phyloP scores from a whole-genome alignment of 2,797 vertebrate species.

The Tokudaia muenninki region DNA sequence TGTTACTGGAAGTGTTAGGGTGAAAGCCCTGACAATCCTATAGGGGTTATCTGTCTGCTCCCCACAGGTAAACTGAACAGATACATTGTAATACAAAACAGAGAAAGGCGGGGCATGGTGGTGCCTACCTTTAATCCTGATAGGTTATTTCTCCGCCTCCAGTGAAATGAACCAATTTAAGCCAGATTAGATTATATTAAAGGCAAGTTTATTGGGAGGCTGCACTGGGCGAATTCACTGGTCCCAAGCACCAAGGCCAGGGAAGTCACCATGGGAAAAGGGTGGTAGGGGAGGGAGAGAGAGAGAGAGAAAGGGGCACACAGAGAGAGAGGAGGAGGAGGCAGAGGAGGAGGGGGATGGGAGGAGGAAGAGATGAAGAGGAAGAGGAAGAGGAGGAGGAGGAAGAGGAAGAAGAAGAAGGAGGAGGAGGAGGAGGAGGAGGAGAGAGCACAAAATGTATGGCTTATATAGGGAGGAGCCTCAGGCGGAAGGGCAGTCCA shows the following conservation, averaged over 20 bases:
- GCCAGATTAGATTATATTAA: background rate
- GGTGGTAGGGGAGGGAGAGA: background rate
- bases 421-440: rapidly evolving
- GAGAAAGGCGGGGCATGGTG: background rate
- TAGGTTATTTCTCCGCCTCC: background rate
- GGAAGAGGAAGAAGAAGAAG: too few relatives aligned
- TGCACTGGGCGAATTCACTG: background rate
- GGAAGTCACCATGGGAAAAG: background rate
- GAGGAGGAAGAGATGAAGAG: too few relatives aligned
- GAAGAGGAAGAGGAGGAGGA: too few relatives aligned
- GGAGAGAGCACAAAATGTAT: too few relatives aligned
- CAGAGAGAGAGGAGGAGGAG: background rate
- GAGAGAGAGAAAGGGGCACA: background rate
- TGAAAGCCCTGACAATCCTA: background rate
- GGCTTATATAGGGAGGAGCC: too few relatives aligned
- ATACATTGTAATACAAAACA: background rate
- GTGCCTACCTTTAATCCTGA: background rate
- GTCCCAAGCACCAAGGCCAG: background rate
- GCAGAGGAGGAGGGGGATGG: too few relatives aligned
- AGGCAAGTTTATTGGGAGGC: background rate
- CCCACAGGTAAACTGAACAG: background rate
- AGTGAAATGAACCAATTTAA: background rate
- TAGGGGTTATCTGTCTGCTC: background rate
- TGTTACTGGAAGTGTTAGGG: background rate
- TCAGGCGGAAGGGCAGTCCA: too few relatives aligned